Conservation (phyloP, 2,113 vertebrate species). For the Willisornis vidua region DNA sequence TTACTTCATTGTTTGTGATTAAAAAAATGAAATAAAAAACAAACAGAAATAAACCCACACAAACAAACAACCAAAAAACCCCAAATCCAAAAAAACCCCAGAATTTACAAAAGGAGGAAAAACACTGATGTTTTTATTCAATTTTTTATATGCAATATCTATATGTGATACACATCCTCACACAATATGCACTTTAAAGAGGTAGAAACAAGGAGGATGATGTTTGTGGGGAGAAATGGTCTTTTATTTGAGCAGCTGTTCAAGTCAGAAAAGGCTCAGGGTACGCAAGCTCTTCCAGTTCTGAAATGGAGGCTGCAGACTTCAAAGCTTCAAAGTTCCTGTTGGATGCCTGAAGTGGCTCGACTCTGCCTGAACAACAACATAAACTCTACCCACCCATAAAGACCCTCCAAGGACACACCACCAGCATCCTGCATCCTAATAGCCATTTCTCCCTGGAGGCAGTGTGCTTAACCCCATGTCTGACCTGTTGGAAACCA, state of each 20-base stretch:
- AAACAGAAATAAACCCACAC: too few species aligned
- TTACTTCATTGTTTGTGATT: background rate
- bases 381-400: background rate
- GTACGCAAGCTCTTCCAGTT: background rate
- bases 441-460: background rate
- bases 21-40: background rate
- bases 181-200: background rate
- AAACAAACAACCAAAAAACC: background rate
- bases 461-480: rapidly evolving
- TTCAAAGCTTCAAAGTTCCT: background rate
- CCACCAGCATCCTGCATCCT: background rate
- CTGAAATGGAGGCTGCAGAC: background rate
- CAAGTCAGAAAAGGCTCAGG: background rate
- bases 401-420: background rate
- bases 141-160: background rate
- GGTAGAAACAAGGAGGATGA: background rate
- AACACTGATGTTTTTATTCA: background rate
- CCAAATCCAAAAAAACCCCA: background rate
- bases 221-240: background rate
- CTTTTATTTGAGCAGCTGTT: background rate
- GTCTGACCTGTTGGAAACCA: background rate
- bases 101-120: background rate
- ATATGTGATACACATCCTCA: background rate
- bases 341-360: background rate
- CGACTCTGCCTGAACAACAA: background rate